A percentile compares a stretch with the other conserved stretches of the same genome.
phyloP scores from a whole-genome alignment of 2,113 vertebrate species.

The Mobula hypostoma region DNA sequence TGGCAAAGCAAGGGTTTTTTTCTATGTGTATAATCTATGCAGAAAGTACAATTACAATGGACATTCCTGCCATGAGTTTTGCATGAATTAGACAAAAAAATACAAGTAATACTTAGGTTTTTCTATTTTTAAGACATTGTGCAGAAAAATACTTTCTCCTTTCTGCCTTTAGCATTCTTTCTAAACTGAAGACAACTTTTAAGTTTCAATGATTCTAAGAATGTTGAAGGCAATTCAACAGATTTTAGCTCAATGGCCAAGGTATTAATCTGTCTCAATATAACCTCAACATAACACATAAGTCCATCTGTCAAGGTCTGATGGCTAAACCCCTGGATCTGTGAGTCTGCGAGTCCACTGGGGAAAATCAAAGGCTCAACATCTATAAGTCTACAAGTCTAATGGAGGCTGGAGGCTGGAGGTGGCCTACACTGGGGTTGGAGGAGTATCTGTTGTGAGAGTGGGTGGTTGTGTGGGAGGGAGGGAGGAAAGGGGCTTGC shows the following conservation, averaged over 20 bases:
- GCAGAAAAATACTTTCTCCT: background rate
- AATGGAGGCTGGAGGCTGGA: no score
- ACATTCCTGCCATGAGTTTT: background rate
- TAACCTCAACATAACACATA: background rate
- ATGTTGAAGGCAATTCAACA: background rate
- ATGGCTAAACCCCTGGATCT: no score
- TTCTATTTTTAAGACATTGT: background rate
- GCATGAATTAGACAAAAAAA: background rate
- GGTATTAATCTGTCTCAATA: background rate
- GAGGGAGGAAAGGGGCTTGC: no score
- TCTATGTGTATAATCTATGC: background rate
- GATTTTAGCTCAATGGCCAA: background rate
- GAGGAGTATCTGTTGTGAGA: no score
- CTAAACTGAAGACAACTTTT: background rate
- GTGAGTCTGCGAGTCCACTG: no score
- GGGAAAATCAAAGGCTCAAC: no score
- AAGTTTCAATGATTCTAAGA: background rate
- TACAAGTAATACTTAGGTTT: background rate
- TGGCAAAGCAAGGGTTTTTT: background rate
- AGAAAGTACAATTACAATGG: background rate
- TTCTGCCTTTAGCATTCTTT: background rate
- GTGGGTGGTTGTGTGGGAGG: no score
- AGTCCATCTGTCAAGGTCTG: no score
- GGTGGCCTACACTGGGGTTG: no score
- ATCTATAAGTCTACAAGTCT: no score